Base-by-base conservation (phyloP, 2,888 invertebrate species). In the Tuta absoluta region DNA sequence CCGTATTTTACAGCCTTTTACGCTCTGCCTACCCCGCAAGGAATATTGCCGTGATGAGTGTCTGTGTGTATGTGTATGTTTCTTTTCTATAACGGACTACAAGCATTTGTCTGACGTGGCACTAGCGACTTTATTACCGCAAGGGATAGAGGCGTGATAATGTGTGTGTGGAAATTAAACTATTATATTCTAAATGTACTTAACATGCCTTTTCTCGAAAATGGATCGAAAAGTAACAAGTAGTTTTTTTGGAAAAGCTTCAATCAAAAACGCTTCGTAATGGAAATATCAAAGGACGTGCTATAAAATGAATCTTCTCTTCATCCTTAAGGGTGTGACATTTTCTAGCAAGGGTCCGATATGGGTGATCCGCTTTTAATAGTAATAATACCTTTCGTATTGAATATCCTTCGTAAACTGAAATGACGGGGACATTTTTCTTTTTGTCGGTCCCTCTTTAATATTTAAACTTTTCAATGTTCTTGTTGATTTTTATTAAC, bases 341-440 rank as follows among this genome's bases (percentile, higher is more conserved):
- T 56, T 56, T 56, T 56, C 28, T 67, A 69, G 17, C 33, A 33
- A 28, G 17, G 56, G 56, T n/a, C 71, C 72, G 72, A 66, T 74
- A 76, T 72, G 71, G 70, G 68, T 61, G 67, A 71, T 68, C 63
- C 67, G 68, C 68, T 33, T 70, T 71, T 73, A 71, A 71, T 75
- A 73, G 70, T 72, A 73, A 75, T 66, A 60, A 62, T 66, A 17
- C 37, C 63, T 37, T 24, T 17, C 63, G 23, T 60, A 45, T 66
- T 51, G 60, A 66, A 60, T 56, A 60, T 63, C 49, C 60, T 38
- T 37, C 45, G 37, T 61, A 37, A 66, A 63, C 49, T 60, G 53
- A 63, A 65, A 63, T 57, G 56, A 17, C 38, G 19, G 10, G 24
- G 62, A 58, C 23, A 51, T 53, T 12, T 64, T 57, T 63, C 60